A percentile compares a stretch with the other conserved stretches of the same genome.
Evolutionary conservation across 2,888 invertebrate species (phyloP).

Genomic region (Tholera decimalis): DNA sequence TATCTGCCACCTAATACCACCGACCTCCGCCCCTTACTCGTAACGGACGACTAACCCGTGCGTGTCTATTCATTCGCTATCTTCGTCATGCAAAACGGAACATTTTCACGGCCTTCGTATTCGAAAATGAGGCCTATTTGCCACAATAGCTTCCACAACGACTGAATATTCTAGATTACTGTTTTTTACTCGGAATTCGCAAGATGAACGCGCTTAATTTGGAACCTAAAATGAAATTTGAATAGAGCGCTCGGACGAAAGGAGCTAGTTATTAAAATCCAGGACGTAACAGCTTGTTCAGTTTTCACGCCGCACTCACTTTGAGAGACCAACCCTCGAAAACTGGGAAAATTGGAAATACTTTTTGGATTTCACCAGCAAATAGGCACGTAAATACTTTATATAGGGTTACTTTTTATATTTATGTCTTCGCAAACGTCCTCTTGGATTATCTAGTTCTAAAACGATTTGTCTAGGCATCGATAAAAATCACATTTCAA

Average conservation of each 20-base stretch:
- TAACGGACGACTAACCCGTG: conserved; percentile 55
- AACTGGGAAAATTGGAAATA: conserved; percentile 4
- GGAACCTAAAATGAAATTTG: conserved; percentile 38
- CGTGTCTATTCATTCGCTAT: conserved; percentile 68
- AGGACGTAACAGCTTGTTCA: conserved; percentile 45
- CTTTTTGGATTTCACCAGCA: not conserved
- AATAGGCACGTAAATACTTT: not conserved
- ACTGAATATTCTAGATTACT: conserved; percentile 34
- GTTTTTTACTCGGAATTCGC: conserved; percentile 19
- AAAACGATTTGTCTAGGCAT: conserved; percentile 34
- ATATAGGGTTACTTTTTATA: not conserved
- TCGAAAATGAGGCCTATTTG: conserved; percentile 46
- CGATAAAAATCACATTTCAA: conserved; percentile 74
- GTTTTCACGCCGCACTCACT: conserved; percentile 39
- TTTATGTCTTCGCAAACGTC: not conserved
- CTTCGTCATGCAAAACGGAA: conserved; percentile 59
- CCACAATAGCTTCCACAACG: conserved; percentile 23
- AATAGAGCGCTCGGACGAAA: conserved; percentile 39
- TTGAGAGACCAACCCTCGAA: conserved; percentile 13
- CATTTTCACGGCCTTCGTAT: conserved; percentile 52
- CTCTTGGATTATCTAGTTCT: conserved; percentile 8
- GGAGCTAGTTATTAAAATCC: conserved; percentile 54
- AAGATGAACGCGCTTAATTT: conserved; percentile 35
- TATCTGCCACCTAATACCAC: conserved; percentile 71
- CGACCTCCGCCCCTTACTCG: conserved; percentile 52